Evolutionary conservation across 2,888 invertebrate species (phyloP), one percentile per base, ranked within the genome.

Genomic region (Ommatoiulus sabulosus): DNA sequence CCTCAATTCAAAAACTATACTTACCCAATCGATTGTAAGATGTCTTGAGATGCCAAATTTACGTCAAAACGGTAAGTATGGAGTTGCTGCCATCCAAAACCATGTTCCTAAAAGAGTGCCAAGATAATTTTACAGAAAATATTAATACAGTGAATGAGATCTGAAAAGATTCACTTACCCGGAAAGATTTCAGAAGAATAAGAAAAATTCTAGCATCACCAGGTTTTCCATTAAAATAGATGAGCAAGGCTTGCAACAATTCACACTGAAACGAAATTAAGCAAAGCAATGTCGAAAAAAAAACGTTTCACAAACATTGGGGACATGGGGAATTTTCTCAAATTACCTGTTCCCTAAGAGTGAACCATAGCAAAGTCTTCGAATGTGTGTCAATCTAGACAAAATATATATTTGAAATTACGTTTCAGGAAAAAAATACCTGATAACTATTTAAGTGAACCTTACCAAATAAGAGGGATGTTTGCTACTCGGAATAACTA

Each of bases 161-260:
- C 43, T 3, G 44, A 10, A 44, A 52, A 87, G 17, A 44, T 10
- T 10, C 15, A 1, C 24, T 3, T 90, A 92, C 92, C 91, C 92
- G 92, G 90, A 93, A 93, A 80, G 91, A 90, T 1, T 91, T 91
- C 86, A 92, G 90, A 46, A 92, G 90, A 44, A 90, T 90, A 4
- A 91, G 90, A 87, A 92, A 91, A 43, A 91, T 91, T 7, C 90
- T 90, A 20, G 91, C 90, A 48, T 91, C 90, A 84, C 91, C 91
- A 89, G 92, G 91, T 89, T 90, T 92, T 46, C 91, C 91, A 89
- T 92, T 92, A 90, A 91, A 92, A 90, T 92, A 92, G 7, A 93
- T 91, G 15, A 92, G 89, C 63, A 92, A 88, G 57, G 92, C 90
- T 89, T 93, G 92, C 86, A 93, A 90, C 48, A 93, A 88, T 90